These are phyloP conservation scores for Drosophila lacteicornis DNA, from an alignment of 1,140 invertebrate genomes.

Conservation along the genomic window DNA sequence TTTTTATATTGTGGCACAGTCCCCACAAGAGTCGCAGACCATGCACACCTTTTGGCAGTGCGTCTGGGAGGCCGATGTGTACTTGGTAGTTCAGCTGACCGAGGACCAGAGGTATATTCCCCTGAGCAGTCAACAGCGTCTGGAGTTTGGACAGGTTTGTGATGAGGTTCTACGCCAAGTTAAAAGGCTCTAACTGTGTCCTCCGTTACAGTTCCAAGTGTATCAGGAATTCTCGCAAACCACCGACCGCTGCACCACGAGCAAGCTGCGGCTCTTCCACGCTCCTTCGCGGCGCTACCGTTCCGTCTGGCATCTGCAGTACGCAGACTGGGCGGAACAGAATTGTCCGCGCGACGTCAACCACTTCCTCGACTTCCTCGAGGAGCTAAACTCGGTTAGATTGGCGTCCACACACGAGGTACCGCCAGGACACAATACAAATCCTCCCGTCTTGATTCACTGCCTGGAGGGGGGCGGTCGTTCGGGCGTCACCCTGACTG, in stretches of 20 bases:
- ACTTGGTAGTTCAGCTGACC: slow-evolving; percentile 91
- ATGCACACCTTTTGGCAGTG: slow-evolving; percentile 92
- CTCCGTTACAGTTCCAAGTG: slow-evolving; percentile 88
- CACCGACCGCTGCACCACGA: slow-evolving; percentile 87
- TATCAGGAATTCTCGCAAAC: slow-evolving; percentile 88
- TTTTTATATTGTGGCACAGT: slow-evolving; percentile 94
- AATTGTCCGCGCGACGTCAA: slow-evolving; percentile 88
- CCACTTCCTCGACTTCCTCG: slow-evolving; percentile 92
- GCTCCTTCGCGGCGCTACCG: slow-evolving; percentile 86
- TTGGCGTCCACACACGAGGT: slow-evolving; percentile 89
- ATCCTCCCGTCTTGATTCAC: slow-evolving; percentile 89
- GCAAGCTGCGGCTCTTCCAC: slow-evolving; percentile 87
- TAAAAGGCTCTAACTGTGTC: neutral
- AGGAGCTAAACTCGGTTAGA: slow-evolving; percentile 93
- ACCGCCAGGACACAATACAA: slow-evolving; percentile 88
- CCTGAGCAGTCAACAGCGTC: slow-evolving; percentile 85
- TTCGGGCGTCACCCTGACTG: slow-evolving; percentile 91
- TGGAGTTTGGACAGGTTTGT: slow-evolving; percentile 86
- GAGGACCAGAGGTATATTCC: slow-evolving; percentile 88
- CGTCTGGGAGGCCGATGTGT: slow-evolving; percentile 93
- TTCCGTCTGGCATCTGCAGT: slow-evolving; percentile 93
- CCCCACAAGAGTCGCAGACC: slow-evolving; percentile 85
- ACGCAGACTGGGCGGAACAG: slow-evolving; percentile 91
- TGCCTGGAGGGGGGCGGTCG: slow-evolving; percentile 90
- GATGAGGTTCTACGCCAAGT: neutral